A percentile compares a stretch with the other conserved stretches of the same genome.
Evolutionary conservation across 2,888 invertebrate species (phyloP).

Genomic region (Loripinus fragilis): DNA sequence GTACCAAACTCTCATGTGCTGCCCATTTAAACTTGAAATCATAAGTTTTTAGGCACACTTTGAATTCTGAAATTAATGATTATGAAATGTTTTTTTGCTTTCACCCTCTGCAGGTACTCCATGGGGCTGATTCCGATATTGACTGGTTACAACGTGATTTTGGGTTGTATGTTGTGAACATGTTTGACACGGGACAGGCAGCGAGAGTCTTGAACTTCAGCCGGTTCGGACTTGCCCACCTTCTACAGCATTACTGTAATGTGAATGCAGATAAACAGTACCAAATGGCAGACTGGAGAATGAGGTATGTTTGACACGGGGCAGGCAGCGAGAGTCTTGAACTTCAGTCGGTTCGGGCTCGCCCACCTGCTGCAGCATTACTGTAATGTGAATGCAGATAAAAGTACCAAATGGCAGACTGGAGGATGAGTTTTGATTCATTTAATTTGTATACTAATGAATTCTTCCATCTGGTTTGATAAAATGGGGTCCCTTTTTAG

Average conservation of each 20-base stretch:
- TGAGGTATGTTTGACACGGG: conserved; percentile 91
- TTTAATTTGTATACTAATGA: too few species aligned
- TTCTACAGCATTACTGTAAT: conserved; percentile 91
- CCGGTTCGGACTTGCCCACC: conserved; percentile 89
- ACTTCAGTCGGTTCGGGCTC: conserved; percentile 88
- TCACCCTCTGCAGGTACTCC: conserved; percentile 88
- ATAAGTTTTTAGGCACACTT: too few species aligned
- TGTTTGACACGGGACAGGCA: conserved; percentile 98
- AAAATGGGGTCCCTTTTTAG: too few species aligned
- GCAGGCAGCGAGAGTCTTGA: conserved; percentile 91
- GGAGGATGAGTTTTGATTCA: conserved; percentile 96
- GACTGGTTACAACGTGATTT: conserved; percentile 98
- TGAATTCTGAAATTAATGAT: too few species aligned
- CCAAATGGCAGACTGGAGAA: conserved; percentile 98
- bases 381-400: conserved; percentile 92
- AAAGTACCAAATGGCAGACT: conserved; percentile 97
- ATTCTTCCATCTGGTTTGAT: too few species aligned
- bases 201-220: conserved; percentile 89
- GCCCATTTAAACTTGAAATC: too few species aligned
- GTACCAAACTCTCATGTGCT: too few species aligned
- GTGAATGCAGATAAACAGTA: conserved; percentile 94
- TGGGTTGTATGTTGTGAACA: conserved; percentile 96
- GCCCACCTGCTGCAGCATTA: conserved; percentile 91
- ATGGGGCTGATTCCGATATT: conserved; percentile 95
- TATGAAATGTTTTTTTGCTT: too few species aligned